Conservation (phyloP, 2,888 invertebrate species). For the Schizotus pectinicornis region DNA sequence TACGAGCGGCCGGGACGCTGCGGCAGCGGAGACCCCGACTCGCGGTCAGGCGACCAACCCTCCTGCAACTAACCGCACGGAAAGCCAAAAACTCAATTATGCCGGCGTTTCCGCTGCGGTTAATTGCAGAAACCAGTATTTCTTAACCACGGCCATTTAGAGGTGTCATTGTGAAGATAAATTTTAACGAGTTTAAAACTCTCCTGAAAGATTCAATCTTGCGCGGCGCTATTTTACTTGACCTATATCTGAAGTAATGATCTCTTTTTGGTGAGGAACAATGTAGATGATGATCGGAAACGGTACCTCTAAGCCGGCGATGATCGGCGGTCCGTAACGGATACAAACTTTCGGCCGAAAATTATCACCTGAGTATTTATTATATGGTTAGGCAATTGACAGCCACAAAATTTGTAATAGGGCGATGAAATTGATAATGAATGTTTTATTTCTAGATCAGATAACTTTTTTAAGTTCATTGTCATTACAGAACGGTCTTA, state of each 20-base stretch:
- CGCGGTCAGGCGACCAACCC: slow-evolving; percentile 9
- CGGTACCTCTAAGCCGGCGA: slow-evolving; percentile 1
- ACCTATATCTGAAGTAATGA: not conserved
- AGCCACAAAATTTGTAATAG: slow-evolving; percentile 16
- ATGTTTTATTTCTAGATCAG: slow-evolving; percentile 1
- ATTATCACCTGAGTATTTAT: not conserved
- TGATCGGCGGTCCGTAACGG: slow-evolving; percentile 1
- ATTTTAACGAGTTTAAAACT: slow-evolving; percentile 21
- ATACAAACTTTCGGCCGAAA: slow-evolving; percentile 3
- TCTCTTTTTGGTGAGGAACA: not conserved
- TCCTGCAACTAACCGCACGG: not conserved
- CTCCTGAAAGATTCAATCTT: not conserved
- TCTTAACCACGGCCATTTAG: too few relatives aligned
- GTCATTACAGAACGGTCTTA: too few relatives aligned
- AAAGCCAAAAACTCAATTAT: too few relatives aligned
- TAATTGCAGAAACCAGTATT: too few relatives aligned
- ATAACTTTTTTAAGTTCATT: too few relatives aligned
- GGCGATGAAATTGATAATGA: slow-evolving; percentile 16
- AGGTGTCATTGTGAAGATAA: too few relatives aligned
- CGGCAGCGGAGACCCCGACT: slow-evolving; percentile 10
- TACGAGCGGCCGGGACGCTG: not conserved
- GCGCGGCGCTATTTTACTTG: not conserved
- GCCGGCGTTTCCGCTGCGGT: too few relatives aligned
- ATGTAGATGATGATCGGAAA: not conserved
- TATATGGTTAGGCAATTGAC: slow-evolving; percentile 8